A percentile compares a stretch with the other conserved stretches of the same genome.
phyloP scores from a whole-genome alignment of 2,888 invertebrate species.

The Nomada flava region DNA sequence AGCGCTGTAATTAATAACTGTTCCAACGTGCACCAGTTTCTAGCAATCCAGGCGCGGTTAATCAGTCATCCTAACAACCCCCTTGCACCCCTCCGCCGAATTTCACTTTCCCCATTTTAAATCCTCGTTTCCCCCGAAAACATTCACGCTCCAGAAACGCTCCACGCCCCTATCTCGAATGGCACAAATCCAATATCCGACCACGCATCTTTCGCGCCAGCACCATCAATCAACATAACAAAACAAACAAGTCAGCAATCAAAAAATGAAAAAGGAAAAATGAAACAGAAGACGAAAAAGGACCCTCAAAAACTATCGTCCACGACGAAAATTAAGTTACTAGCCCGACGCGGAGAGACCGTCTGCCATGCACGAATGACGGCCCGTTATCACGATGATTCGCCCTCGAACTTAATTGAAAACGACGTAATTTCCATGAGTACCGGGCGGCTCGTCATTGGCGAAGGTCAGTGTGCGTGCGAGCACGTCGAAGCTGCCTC shows the following conservation, averaged over 20 bases:
- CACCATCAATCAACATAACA: not conserved
- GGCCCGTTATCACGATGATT: slow-evolving; percentile 73
- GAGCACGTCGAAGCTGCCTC: slow-evolving; percentile 11
- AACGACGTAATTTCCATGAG: slow-evolving; percentile 78
- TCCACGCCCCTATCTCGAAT: no score
- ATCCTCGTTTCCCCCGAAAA: no score
- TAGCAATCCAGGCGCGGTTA: no score
- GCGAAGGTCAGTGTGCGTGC: slow-evolving; percentile 69
- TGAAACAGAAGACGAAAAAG: not conserved
- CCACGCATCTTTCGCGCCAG: not conserved
- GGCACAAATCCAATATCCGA: no score
- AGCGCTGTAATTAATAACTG: no score
- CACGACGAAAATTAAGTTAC: slow-evolving; percentile 1
- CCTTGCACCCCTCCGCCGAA: no score
- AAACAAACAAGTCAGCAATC: not conserved
- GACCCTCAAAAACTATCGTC: slow-evolving; percentile 3
- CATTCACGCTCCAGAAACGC: no score
- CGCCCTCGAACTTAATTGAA: slow-evolving; percentile 78
- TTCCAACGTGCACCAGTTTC: no score
- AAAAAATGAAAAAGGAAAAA: not conserved
- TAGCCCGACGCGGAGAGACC: not conserved
- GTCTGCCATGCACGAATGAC: slow-evolving; percentile 51
- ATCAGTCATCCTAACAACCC: no score
- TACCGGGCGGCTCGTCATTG: slow-evolving; percentile 66
- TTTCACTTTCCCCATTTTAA: no score